phyloP scores from a whole-genome alignment of 2,888 invertebrate species.

The Leptogaster cylindrica region DNA sequence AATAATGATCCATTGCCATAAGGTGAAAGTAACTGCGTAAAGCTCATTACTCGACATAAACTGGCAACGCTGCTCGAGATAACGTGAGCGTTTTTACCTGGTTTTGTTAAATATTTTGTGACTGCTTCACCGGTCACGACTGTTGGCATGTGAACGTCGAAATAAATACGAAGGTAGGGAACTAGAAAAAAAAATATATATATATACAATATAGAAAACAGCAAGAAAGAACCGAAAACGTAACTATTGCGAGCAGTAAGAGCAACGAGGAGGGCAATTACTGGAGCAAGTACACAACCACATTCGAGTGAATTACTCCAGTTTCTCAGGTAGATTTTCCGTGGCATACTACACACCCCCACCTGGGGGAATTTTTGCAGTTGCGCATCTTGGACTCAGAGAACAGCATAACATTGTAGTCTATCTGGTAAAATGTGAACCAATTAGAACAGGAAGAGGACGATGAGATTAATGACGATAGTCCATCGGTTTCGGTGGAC shows the following conservation, averaged over 20 bases:
- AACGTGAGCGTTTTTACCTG: slow-evolving; percentile 10
- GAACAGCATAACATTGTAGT: no score
- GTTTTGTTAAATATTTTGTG: slow-evolving; percentile 6
- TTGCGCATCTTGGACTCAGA: not conserved
- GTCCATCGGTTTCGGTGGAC: no score
- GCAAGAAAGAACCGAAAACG: not conserved
- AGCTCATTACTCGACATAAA: no score
- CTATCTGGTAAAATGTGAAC: no score
- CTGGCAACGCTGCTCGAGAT: slow-evolving; percentile 12
- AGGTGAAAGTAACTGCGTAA: no score
- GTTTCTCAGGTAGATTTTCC: no score
- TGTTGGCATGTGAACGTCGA: slow-evolving; percentile 19
- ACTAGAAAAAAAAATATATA: slow-evolving; percentile 4
- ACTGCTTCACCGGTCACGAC: slow-evolving; percentile 18
- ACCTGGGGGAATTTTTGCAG: not conserved
- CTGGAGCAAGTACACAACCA: slow-evolving; percentile 20
- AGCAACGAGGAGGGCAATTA: slow-evolving; percentile 13
- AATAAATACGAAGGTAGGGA: not conserved
- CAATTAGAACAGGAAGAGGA: no score
- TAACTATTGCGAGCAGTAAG: slow-evolving; percentile 4
- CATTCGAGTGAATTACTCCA: not conserved
- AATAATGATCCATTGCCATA: no score
- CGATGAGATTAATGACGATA: no score
- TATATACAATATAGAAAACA: not conserved
- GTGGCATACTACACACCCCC: slow-evolving; percentile 4